A percentile compares a stretch with the other conserved stretches of the same genome.
Evolutionary conservation across 2,797 vertebrate genomes (phyloP).

Genomic region (Orestias chungarensis): DNA sequence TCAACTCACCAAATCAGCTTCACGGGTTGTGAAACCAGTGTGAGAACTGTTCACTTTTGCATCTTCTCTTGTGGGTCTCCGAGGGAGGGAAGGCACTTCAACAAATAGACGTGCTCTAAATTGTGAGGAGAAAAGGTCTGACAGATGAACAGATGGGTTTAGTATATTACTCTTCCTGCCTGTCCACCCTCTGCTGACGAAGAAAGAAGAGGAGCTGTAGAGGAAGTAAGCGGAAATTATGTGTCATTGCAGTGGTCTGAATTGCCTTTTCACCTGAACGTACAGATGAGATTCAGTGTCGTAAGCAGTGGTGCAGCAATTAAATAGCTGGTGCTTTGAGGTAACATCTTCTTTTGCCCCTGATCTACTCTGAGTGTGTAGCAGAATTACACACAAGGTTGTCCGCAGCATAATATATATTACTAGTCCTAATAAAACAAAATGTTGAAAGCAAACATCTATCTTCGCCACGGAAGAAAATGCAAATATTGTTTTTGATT

Average conservation of each 20-base stretch:
- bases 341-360: constrained; percentile 57
- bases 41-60: constrained; percentile 66
- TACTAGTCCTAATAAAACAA: constrained; percentile 61
- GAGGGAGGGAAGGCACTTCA: constrained; percentile 69
- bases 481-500: constrained; percentile 40
- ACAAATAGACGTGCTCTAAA: constrained; percentile 75
- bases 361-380: constrained; percentile 46
- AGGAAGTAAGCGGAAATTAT: constrained; percentile 75
- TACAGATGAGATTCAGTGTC: constrained; percentile 76
- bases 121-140: constrained; percentile 75
- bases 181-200: constrained; percentile 70
- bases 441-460: constrained; percentile 68
- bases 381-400: constrained; percentile 40
- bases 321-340: constrained; percentile 72
- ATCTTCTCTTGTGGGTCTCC: constrained; percentile 44
- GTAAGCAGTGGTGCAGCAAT: constrained; percentile 76
- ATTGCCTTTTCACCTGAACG: constrained; percentile 78
- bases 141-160: constrained; percentile 80
- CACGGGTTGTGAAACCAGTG: constrained; percentile 58
- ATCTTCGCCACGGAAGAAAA: constrained; percentile 43
- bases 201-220: constrained; percentile 65
- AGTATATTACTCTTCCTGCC: constrained; percentile 74
- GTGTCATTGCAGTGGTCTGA: constrained; percentile 78
- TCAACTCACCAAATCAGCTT: constrained; percentile 65
- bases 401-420: constrained; percentile 72